phyloP scores from a whole-genome alignment of 2,797 vertebrate genomes.

The Acipenser oxyrinchus region DNA sequence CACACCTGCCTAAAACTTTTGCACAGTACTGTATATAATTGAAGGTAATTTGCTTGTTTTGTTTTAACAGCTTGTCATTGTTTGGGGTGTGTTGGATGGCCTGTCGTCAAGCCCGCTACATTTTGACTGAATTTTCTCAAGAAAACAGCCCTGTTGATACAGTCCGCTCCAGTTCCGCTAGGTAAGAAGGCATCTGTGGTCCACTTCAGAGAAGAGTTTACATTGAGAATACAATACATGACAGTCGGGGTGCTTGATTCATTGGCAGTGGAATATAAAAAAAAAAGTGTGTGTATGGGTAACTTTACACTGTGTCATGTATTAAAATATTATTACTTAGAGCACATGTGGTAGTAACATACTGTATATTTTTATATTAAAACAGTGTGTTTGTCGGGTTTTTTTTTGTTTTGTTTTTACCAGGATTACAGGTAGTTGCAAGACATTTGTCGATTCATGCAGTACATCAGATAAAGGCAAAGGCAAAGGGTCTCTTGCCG shows the following conservation, averaged over 20 bases:
- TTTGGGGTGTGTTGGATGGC: slow-evolving; percentile 90
- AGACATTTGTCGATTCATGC: slow-evolving; percentile 79
- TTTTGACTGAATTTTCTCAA: slow-evolving; percentile 83
- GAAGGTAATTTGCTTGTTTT: neutral
- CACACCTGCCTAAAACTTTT: too few relatives aligned
- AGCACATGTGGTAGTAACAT: too few relatives aligned
- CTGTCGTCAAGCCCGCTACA: slow-evolving; percentile 90
- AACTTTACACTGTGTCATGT: neutral
- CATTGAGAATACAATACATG: neutral
- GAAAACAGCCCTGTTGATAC: slow-evolving; percentile 58
- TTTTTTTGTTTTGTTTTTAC: slow-evolving; percentile 25
- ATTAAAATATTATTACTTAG: too few relatives aligned
- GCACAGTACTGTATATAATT: too few relatives aligned
- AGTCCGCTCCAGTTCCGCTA: slow-evolving; percentile 69
- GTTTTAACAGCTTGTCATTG: slow-evolving; percentile 73
- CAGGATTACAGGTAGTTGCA: slow-evolving; percentile 81
- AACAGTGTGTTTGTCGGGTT: neutral
- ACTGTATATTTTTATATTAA: too few relatives aligned
- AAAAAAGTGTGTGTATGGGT: neutral
- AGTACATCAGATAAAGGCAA: slow-evolving; percentile 87
- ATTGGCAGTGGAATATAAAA: too few relatives aligned
- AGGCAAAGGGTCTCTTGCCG: slow-evolving; percentile 79
- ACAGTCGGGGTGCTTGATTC: neutral
- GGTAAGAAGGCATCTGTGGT: slow-evolving; percentile 48
- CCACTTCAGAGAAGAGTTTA: neutral